These are phyloP conservation scores for Lydus trimaculatus DNA, from an alignment of 2,888 invertebrate species.

Conservation along the genomic window DNA sequence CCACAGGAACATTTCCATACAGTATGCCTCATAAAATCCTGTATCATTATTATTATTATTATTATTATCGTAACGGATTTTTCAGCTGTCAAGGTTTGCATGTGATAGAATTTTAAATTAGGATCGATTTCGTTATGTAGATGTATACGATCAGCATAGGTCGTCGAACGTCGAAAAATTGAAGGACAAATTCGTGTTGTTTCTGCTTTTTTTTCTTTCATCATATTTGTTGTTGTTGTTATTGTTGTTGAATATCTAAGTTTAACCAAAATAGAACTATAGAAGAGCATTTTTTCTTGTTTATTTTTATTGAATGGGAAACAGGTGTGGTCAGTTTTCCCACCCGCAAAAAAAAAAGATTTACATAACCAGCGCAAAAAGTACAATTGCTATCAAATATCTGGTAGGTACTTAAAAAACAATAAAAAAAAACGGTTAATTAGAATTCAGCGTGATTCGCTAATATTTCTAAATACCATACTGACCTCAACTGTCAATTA, in stretches of 20 bases:
- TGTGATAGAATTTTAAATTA: constrained; percentile 9
- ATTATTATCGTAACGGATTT: constrained; percentile 12
- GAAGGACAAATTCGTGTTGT: constrained; percentile 5
- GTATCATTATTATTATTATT: background rate
- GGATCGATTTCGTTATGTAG: background rate
- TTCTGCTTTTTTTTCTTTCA: background rate
- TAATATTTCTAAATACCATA: background rate
- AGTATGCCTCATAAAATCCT: background rate
- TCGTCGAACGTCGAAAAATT: constrained; percentile 14
- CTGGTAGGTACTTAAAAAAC: no score
- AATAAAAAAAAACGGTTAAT: no score
- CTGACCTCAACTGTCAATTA: background rate
- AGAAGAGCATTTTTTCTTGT: background rate
- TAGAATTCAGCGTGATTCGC: no score
- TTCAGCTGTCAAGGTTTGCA: constrained; percentile 12
- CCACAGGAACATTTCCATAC: background rate
- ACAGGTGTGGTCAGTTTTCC: background rate
- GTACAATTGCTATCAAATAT: no score
- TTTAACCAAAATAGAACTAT: no score
- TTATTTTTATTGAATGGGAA: background rate
- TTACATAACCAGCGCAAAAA: no score
- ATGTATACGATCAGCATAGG: background rate
- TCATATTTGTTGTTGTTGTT: no score
- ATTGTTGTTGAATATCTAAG: no score
- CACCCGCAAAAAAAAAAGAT: no score